phyloP scores from a whole-genome alignment of 2,797 vertebrate genomes.

The Acipenser oxyrinchus region DNA sequence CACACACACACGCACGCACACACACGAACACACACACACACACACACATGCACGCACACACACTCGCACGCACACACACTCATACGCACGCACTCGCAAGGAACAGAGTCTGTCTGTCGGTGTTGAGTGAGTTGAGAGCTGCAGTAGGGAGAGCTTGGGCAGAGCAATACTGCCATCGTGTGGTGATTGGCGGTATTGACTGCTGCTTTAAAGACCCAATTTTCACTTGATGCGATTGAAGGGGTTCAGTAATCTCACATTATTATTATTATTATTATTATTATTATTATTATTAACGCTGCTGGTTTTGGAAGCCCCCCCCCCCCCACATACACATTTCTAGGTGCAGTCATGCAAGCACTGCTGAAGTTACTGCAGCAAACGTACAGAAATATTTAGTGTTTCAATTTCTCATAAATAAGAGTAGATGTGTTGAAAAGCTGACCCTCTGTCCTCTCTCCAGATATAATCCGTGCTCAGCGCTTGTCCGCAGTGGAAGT shows the following conservation, averaged over 20 bases:
- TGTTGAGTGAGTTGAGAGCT: too few relatives aligned
- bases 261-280: too few relatives aligned
- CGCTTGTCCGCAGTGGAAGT: slow-evolving; percentile 68
- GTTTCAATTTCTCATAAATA: too few relatives aligned
- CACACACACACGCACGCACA: too few relatives aligned
- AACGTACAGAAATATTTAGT: too few relatives aligned
- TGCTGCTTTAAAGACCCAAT: not conserved
- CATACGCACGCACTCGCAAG: not conserved
- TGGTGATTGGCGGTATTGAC: not conserved
- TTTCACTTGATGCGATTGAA: not conserved
- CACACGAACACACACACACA: slow-evolving; percentile 14
- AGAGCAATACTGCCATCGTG: not conserved
- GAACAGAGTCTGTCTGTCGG: too few relatives aligned
- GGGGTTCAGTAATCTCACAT: not conserved
- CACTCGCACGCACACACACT: not conserved
- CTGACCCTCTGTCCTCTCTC: not conserved
- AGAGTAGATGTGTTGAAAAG: too few relatives aligned
- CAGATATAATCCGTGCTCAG: slow-evolving; percentile 75
- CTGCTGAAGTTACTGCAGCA: too few relatives aligned
- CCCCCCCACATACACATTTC: too few relatives aligned
- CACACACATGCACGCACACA: slow-evolving; percentile 15
- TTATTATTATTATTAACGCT: too few relatives aligned
- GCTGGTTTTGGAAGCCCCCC: too few relatives aligned
- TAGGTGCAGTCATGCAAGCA: too few relatives aligned
- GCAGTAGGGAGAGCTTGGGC: not conserved